Base-by-base conservation (phyloP, 2,113 vertebrate species). In the Microcebus griseorufus region DNA sequence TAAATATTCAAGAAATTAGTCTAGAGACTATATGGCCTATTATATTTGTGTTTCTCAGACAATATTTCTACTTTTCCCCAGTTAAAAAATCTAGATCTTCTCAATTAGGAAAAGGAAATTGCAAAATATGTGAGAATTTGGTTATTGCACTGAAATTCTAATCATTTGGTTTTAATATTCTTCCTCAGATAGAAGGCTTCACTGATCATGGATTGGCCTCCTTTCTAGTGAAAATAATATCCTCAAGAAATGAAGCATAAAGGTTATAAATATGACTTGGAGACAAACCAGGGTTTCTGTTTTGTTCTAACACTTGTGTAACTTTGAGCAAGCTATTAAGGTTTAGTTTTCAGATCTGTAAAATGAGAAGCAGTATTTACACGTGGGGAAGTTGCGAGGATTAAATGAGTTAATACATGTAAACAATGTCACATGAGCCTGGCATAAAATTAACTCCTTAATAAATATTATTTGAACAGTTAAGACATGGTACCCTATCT, bases 81-180 rank as follows among this genome's bases (percentile, higher is more conserved):
- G 4, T 67, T 58, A 90, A 79, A 32, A 92, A 92, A 72, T 82
- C n/a, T 82, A 84, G 18, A 9, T 62, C 48, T 53, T 60, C 37
- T 82, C 29, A 5, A 90, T 58, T 75, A 88, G 34, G 23, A 58
- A 84, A 88, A 88, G n/a, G 37, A 86, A 48, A 53, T 16, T 87
- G 22, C 45, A 37, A 93, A 93, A 67, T 93, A 84, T 72, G 12
- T 78, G 11, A 95, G n/a, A 90, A 85, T 75, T 75, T 92, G 16
- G 1, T 29, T 88, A 87, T 92, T 83, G 20, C 18, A 58, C 16
- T 65, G 42, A 14, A 39, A 73, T 37, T 95, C 86, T 55, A 91
- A 86, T 51, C 10, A 37, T 48, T 94, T 90, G 9, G 37, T 93
- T 93, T 65, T 67, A 42, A 64, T 60, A 48, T n/a, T 65, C 45